Base-by-base conservation (phyloP, 2,888 invertebrate genomes). In the Crioceris asparagi region DNA sequence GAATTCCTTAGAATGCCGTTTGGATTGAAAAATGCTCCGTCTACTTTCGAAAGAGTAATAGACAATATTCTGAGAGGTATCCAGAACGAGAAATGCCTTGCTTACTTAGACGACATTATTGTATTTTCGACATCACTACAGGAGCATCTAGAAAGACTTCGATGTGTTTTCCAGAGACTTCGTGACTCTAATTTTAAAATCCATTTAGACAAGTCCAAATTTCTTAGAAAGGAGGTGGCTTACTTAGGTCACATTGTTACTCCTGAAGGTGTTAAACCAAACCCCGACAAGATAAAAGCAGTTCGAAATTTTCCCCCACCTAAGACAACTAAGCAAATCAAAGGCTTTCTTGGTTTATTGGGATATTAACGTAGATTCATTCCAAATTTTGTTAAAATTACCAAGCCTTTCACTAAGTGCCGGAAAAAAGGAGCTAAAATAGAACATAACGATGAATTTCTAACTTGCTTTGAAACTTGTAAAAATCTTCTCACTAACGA, bases 21-120 rank as follows among this genome's bases (percentile, higher is more conserved):
- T 30, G 52, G 50, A 36, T 31, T 48, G 25, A 50, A 50, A 42
- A 50, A 48, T 29, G 47, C 51, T 3, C 51, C 50, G 1, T 32
- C 41, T 5, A 54, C 49, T 0, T 53, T 54, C 36, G 50, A 51
- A 37, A 17, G 48, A 7, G 21, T 49, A 1, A 54, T 51, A 50
- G 44, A 50, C 23, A 26, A 36, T 30, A 41, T 53, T 5, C 34
- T 55, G 4, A 14, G 39, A 16, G 50, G 41, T 1, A 27, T 53
- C 6, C 43, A 45, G 19, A 41, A 41, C 8, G 38, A 46, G 30
- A 43, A 39, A 15, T 46, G 49, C 17, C 37, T 48, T 3, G 46
- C 51, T 1, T 52, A 54, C 23, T 16, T 52, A 7, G 52, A 55
- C 32, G 44, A n/a, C n/a, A n/a, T 52, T 14, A 42, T 47, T 2